phyloP scores from a whole-genome alignment of 2,888 invertebrate species.

The Drosophila suboccidentalis region DNA sequence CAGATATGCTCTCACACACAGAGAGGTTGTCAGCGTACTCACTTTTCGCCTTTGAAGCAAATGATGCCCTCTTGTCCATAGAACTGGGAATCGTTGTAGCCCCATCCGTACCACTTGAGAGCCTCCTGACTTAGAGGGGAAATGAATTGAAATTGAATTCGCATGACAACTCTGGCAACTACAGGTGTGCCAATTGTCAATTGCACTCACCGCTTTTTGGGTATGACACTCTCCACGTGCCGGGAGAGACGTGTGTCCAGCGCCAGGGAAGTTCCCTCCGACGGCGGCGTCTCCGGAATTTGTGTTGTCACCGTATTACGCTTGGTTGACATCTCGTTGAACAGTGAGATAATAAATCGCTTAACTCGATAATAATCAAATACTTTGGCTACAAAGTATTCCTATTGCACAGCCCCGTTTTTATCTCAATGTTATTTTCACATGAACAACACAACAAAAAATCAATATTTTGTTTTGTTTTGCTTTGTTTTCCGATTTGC shows the following conservation, averaged over 20 bases:
- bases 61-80: conserved; percentile 88
- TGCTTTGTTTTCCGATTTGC: conserved; percentile 11
- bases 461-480: conserved; percentile 50
- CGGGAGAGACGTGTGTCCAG: conserved; percentile 80
- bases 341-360: neutral
- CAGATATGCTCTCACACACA: neutral
- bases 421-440: conserved; percentile 2
- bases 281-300: conserved; percentile 43
- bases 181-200: neutral
- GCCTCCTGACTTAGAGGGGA: conserved; percentile 91
- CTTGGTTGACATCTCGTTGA: conserved; percentile 47
- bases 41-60: conserved; percentile 95
- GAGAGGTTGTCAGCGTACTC: conserved; percentile 65
- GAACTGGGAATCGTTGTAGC: conserved; percentile 98
- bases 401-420: conserved; percentile 46
- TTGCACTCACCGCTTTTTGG: conserved; percentile 81
- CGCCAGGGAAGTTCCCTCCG: conserved; percentile 53
- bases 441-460: conserved; percentile 33
- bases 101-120: conserved; percentile 99
- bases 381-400: conserved; percentile 7
- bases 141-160: neutral
- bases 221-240: conserved; percentile 82
- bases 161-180: conserved; percentile 10
- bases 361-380: neutral
- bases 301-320: conserved; percentile 65